Percentiles rank a stretch among this genome's conserved stretches.
These are phyloP conservation scores for Syritta pipiens DNA, from an alignment of 2,888 invertebrate species.

Conservation along the genomic window DNA sequence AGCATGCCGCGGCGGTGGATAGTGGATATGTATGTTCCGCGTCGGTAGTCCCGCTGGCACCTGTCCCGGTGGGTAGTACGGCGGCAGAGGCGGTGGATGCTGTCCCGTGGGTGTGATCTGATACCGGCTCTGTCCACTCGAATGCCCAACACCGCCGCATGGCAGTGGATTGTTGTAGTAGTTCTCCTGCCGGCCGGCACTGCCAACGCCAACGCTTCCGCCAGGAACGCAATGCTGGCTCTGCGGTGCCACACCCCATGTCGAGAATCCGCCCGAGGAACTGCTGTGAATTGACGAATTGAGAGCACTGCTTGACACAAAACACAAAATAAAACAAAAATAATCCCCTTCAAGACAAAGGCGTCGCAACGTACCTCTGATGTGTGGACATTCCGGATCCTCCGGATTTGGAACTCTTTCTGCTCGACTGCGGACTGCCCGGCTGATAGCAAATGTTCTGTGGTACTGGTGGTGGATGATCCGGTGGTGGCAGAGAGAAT, in stretches of 20 bases:
- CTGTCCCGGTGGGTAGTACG: constrained; percentile 75
- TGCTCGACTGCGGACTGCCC: constrained; percentile 78
- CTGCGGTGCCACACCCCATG: constrained; percentile 78
- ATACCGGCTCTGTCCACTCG: constrained; percentile 76
- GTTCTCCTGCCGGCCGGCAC: constrained; percentile 74
- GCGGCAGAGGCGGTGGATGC: constrained; percentile 78
- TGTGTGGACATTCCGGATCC: constrained; percentile 79
- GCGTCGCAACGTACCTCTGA: constrained; percentile 75
- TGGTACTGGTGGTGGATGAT: constrained; percentile 82
- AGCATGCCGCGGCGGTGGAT: constrained; percentile 78
- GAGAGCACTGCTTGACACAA: constrained; percentile 74
- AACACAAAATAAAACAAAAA: constrained; percentile 35
- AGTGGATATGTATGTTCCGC: constrained; percentile 78
- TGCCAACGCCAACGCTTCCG: constrained; percentile 20
- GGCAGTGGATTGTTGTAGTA: constrained; percentile 79
- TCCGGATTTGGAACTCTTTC: constrained; percentile 78
- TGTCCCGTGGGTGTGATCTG: constrained; percentile 79
- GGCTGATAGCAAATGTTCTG: constrained; percentile 75
- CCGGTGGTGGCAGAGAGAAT: constrained; percentile 82
- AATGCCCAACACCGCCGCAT: constrained; percentile 70
- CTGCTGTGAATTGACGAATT: constrained; percentile 79
- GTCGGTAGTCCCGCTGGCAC: constrained; percentile 70
- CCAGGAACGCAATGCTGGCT: constrained; percentile 72
- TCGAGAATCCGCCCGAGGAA: constrained; percentile 79
- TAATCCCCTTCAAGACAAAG: neutral